Conservation (phyloP, 2,888 invertebrate genomes). For the Dorcus parallelipipedus region DNA sequence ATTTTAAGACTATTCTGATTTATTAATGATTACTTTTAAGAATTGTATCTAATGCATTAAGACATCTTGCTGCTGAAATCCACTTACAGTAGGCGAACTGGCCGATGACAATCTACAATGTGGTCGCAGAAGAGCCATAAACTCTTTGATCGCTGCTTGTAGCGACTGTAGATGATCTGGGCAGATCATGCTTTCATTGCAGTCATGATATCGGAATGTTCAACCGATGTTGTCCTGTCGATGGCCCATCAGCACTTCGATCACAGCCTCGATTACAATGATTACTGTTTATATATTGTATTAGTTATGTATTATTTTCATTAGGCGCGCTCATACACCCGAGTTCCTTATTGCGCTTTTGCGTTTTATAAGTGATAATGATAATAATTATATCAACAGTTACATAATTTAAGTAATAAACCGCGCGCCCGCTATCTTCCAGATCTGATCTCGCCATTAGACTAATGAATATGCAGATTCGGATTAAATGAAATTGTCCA, state of each 20-base stretch:
- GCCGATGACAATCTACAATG: constrained; percentile 19
- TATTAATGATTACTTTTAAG: too few species aligned
- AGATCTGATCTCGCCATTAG: too few species aligned
- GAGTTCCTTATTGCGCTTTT: too few species aligned
- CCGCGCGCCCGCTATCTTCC: too few species aligned
- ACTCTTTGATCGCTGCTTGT: constrained; percentile 20
- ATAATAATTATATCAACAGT: too few species aligned
- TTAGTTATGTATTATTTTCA: background rate
- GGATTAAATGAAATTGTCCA: too few species aligned
- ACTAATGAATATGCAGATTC: too few species aligned
- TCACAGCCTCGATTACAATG: background rate
- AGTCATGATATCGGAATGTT: constrained; percentile 14
- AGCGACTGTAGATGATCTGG: constrained; percentile 18
- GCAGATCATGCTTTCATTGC: constrained; percentile 15
- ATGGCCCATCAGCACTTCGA: background rate
- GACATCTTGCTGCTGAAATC: too few species aligned
- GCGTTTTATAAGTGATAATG: too few species aligned
- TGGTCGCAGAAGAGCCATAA: constrained; percentile 17
- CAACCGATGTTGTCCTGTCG: constrained; percentile 9
- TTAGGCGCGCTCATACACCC: background rate
- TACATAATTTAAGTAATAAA: too few species aligned
- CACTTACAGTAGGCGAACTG: constrained; percentile 12
- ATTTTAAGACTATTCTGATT: too few species aligned
- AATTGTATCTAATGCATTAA: too few species aligned
- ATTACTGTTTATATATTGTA: background rate